These are phyloP conservation scores for Poeciliopsis retropinna DNA, from an alignment of 2,113 vertebrate species.

Conservation along the genomic window DNA sequence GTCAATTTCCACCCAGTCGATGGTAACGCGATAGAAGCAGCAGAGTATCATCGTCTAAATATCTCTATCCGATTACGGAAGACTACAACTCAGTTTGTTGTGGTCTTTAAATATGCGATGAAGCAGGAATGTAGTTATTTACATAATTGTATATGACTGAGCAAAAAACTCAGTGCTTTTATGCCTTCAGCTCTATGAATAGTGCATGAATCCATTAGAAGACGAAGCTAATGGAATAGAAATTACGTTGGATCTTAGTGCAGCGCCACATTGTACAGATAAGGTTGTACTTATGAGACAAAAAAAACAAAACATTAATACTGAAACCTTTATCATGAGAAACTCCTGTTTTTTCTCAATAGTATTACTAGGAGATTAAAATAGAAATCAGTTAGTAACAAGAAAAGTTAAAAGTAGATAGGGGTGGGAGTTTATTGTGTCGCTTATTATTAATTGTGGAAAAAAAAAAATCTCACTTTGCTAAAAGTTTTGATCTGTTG, in stretches of 20 bases:
- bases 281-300: not conserved
- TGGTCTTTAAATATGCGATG: not conserved
- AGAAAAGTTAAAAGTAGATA: too few species aligned
- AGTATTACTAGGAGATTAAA: too few species aligned
- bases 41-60: not conserved
- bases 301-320: not conserved
- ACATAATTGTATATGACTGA: not conserved
- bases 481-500: too few species aligned
- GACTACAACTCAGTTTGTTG: slow-evolving; percentile 3
- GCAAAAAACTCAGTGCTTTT: not conserved
- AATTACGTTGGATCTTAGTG: slow-evolving; percentile 22
- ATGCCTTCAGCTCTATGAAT: slow-evolving; percentile 8
- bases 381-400: too few species aligned
- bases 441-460: too few species aligned
- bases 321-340: not conserved
- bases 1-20: not conserved
- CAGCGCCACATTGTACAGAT: not conserved
- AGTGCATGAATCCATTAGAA: slow-evolving; percentile 14
- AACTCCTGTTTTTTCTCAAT: too few species aligned
- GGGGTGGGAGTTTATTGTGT: too few species aligned
- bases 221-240: slow-evolving; percentile 24
- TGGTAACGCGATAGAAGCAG: not conserved
- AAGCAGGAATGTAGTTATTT: not conserved
- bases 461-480: too few species aligned
- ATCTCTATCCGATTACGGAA: slow-evolving; percentile 23